Base-by-base conservation (phyloP, 2,888 invertebrate genomes). In the Troglohyphantes excavatus region DNA sequence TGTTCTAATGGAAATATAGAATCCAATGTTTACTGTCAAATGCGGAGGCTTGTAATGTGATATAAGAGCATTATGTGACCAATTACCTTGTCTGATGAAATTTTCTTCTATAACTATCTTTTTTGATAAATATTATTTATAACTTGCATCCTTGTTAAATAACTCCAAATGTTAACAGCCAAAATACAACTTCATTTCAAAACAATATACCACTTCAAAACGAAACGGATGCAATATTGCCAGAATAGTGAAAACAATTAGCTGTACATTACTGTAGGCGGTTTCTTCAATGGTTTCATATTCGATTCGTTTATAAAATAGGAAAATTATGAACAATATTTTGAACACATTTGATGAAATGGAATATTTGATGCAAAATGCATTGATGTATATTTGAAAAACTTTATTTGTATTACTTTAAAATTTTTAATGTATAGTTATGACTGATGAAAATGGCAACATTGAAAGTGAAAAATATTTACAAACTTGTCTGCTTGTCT, bases 201-300 rank as follows among this genome's bases (percentile, higher is more conserved):
- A 72, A 72, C 26, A 46, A 26, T 26, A 43, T 39, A 65, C 39
- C 78, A 65, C 78, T 78, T 78, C 65, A 78, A 78, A 78, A 78
- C 78, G 78, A 78, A 68, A 78, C 61, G 26, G 7, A 26, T 23
- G 21, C 17, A 23, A n/a, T 43, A 59, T 65, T 78, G 78, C 78
- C 78, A 78, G 59, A 59, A 29, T 29, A 68, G 19, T n/a, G 27
- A 17, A 33, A 65, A 65, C 17, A 63, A 26, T 63, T 13, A 63
- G 17, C 61, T 26, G 26, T 13, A 23, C 2, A 65, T 23, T n/a
- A 53, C 17, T 53, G 53, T 53, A 53, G 53, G 53, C 53, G 53
- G 53, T n/a, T 13, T 53, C 46, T 9, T n/a, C 39, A n/a, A 53
- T 7, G 53, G 13, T n/a, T n/a, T 53, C 33, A 53, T 19, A 17